phyloP scores from a whole-genome alignment of 2,797 vertebrate species.

The Microtus californicus region DNA sequence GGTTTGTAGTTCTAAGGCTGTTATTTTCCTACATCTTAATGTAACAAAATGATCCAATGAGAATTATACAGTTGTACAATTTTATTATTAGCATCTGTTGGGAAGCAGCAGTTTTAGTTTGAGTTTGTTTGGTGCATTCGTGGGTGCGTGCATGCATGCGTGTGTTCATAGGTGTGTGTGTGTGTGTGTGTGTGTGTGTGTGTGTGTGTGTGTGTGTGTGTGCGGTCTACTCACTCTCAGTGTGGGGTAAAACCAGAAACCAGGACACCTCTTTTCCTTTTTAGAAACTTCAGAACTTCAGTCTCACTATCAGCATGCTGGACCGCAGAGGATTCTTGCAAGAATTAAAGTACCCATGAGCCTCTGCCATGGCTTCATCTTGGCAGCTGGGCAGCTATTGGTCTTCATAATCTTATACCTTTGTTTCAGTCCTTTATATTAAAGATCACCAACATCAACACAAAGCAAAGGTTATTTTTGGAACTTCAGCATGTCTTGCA shows the following conservation, averaged over 20 bases:
- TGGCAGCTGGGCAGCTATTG: neutral
- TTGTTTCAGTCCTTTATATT: neutral
- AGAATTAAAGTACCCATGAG: neutral
- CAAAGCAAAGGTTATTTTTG: slow-evolving; percentile 13
- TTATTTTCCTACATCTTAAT: neutral
- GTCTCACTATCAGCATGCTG: neutral
- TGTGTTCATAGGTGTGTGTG: too few relatives aligned
- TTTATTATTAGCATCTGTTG: neutral
- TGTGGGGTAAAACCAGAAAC: neutral
- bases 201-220: neutral
- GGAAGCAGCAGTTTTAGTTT: neutral
- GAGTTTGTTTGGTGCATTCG: neutral
- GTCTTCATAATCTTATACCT: neutral
- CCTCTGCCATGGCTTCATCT: neutral
- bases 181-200: neutral
- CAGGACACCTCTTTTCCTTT: neutral
- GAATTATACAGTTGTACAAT: neutral
- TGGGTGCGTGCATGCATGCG: too few relatives aligned
- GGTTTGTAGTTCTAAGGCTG: neutral
- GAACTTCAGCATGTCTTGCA: neutral
- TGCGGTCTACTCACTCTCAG: neutral
- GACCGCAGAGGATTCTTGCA: neutral
- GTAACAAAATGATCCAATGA: neutral
- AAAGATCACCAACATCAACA: neutral
- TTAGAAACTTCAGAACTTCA: slow-evolving; percentile 6